Evolutionary conservation across 2,797 vertebrate genomes (phyloP), one percentile per base, ranked within the genome.

Genomic region (Poecile montanus): DNA sequence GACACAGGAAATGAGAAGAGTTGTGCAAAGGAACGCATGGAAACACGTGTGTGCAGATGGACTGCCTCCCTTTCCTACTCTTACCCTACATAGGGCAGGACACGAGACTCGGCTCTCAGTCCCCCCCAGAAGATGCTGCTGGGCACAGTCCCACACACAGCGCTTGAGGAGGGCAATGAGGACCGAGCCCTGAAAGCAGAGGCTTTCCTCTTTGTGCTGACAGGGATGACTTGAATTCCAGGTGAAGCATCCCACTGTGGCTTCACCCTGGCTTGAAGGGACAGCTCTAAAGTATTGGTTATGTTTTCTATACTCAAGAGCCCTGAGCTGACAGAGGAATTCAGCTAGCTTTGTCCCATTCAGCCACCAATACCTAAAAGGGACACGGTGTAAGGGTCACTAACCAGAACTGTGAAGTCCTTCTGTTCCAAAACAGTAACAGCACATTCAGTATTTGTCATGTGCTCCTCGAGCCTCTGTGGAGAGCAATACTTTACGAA

Each of bases 41-140:
- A 32, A 60, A 65, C 42, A 36, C 9, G 20, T 6, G 19, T 1
- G 51, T 13, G 45, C 16, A 40, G 19, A 60, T 17, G 47, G 14
- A 62, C 61, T 20, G 36, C 50, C 50, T 63, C 4, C 42, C 22
- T 34, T 50, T 56, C 48, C 22, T 27, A 10, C 25, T 3, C 71
- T 12, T 9, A 56, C 26, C 42, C 74, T 54, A 2, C 29, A 21
- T 0, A 29, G 16, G 6, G n/a, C 1, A 42, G 44, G 56, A n/a
- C 27, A 22, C 0, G 29, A 48, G 13, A 60, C 44, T 40, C 8
- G 1, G 36, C 21, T 23, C 32, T 15, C 61, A 7, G 76, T 21
- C 10, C 30, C 58, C 48, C 60, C 32, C 2, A 2, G 30, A 51
- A 23, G 56, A 40, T 13, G 25, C 32, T 72, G 71, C 71, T 36